Conservation (phyloP, 2,113 vertebrate genomes). For the Corvus moneduloides region DNA sequence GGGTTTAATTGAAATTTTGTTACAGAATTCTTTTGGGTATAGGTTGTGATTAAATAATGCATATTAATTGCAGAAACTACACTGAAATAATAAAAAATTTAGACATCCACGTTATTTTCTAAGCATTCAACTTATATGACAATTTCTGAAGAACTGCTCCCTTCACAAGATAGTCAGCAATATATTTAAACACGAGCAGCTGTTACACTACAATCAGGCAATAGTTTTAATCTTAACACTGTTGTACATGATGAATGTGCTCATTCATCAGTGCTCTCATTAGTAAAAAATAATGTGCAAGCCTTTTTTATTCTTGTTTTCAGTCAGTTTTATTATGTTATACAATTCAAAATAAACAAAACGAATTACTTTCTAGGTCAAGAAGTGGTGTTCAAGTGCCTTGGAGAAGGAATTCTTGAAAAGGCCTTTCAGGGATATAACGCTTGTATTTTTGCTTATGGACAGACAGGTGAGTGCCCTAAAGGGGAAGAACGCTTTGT, state of each 20-base stretch:
- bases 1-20: not conserved
- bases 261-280: not conserved
- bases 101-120: not conserved
- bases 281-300: not conserved
- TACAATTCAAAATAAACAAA: not conserved
- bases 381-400: conserved; percentile 98
- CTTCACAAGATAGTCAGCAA: not conserved
- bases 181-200: not conserved
- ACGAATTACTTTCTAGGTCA: conserved; percentile 83
- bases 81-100: not conserved
- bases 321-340: not conserved
- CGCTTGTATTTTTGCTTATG: conserved; percentile 99
- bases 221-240: not conserved
- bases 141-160: not conserved
- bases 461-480: conserved; percentile 89
- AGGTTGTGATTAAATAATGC: not conserved
- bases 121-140: not conserved
- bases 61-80: not conserved
- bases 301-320: not conserved
- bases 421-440: conserved; percentile 99
- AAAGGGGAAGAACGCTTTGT: not conserved
- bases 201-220: not conserved
- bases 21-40: not conserved
- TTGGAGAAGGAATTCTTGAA: conserved; percentile 98
- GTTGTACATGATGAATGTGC: not conserved